These are phyloP conservation scores for Oryctolagus cuniculus DNA, from an alignment of 2,113 vertebrate species.

Conservation along the genomic window DNA sequence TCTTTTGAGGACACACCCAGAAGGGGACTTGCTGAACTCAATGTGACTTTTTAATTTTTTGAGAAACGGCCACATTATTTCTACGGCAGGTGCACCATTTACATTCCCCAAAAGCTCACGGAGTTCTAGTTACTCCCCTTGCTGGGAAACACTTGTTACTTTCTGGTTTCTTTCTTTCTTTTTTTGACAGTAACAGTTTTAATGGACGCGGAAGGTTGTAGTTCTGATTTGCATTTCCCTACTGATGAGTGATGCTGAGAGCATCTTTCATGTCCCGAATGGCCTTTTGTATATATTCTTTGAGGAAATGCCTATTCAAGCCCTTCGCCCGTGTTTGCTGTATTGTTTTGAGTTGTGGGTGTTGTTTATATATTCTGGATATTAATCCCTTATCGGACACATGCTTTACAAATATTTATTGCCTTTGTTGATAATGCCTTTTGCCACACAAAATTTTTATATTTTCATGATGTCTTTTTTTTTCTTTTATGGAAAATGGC, in stretches of 20 bases:
- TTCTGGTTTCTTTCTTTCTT: background rate
- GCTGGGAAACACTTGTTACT: background rate
- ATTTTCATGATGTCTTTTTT: background rate
- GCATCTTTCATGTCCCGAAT: background rate
- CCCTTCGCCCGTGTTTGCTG: background rate
- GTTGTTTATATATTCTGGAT: background rate
- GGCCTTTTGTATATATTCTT: background rate
- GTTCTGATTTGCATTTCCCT: background rate
- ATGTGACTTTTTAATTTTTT: background rate
- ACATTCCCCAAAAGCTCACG: background rate
- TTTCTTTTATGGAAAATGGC: background rate
- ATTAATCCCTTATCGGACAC: background rate
- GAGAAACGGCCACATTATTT: background rate
- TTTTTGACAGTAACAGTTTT: background rate
- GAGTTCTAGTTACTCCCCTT: background rate
- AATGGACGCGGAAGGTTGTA: background rate
- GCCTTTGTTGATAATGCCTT: background rate
- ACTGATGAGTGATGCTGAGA: background rate
- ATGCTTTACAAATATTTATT: background rate
- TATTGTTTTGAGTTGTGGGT: background rate
- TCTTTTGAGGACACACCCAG: background rate
- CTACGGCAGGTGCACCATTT: background rate
- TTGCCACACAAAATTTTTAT: background rate
- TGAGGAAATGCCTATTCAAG: background rate
- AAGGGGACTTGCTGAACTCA: background rate